Evolutionary conservation across 2,113 vertebrate genomes (phyloP), one percentile per base, ranked within the genome.

Genomic region (Plectropomus leopardus): DNA sequence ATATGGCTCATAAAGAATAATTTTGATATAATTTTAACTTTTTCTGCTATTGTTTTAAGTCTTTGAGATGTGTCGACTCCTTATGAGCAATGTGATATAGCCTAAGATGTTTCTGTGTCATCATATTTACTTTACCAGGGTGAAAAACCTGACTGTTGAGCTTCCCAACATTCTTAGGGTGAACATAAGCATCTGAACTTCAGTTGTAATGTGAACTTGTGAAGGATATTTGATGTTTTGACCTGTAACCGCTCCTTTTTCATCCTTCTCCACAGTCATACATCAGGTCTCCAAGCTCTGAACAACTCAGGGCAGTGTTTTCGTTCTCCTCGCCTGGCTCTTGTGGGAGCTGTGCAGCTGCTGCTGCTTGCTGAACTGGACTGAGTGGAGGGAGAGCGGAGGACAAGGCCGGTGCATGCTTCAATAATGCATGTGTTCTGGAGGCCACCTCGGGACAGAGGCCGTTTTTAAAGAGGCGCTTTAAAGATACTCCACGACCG

Each of bases 351-450:
- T 21, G 11, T 64, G 69, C 77, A 54, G 66, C 80, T 67, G 59
- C 87, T 78, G 48, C 65, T 88, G 81, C 76, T 71, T 77, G 85
- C 72, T 89, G 86, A 90, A 72, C 85, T 86, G 85, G 78, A 68
- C 76, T 24, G 88, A 85, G 74, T 67, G 73, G 68, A 55, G 67
- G 72, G 48, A 82, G 85, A 34, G 54, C 14, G 40, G 70, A 74
- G 88, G 84, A 83, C 65, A 67, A 75, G 83, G 83, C 84, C 54
- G 24, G 74, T 51, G 84, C 78, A 57, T 11, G 60, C 69, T 72
- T 94, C 70, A 93, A 94, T 91, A 89, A 93, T 93, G 34, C 76
- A 93, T 88, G 87, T 48, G 57, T 78, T 86, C 71, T 45, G 71
- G 83, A 84, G 90, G 92, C 76, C 79, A 91, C 80, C 87, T 70